These are phyloP conservation scores for Conus canariensis DNA, from an alignment of 2,888 invertebrate species.

Conservation along the genomic window DNA sequence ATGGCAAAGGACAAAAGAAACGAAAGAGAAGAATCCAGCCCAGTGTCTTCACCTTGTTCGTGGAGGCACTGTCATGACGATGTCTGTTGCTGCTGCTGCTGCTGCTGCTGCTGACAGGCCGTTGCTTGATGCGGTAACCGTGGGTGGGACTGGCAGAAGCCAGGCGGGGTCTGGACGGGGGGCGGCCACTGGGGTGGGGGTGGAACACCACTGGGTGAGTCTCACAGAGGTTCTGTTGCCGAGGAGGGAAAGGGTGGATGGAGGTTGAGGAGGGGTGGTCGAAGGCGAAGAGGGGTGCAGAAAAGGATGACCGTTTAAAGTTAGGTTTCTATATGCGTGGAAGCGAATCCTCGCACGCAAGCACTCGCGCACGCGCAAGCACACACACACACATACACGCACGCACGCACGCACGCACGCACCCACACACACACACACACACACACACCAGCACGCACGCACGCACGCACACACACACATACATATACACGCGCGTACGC, in stretches of 20 bases:
- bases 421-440: too few species aligned
- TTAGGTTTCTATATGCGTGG: too few species aligned
- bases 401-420: too few species aligned
- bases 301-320: background rate
- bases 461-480: too few species aligned
- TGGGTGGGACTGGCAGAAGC: conserved; percentile 41
- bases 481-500: too few species aligned
- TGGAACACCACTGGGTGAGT: conserved; percentile 68
- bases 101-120: conserved; percentile 50
- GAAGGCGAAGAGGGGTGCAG: background rate
- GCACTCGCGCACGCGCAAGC: background rate
- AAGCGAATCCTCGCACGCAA: background rate
- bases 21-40: too few species aligned
- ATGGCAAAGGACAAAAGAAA: too few species aligned
- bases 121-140: conserved; percentile 66
- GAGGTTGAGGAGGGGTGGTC: too few species aligned
- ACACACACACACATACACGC: background rate
- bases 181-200: conserved; percentile 55
- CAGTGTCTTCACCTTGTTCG: conserved; percentile 10
- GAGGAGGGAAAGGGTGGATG: background rate
- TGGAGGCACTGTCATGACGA: conserved; percentile 15
- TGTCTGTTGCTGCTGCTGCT: background rate
- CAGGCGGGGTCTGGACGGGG: conserved; percentile 42
- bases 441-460: too few species aligned
- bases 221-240: conserved; percentile 65